Base-by-base conservation (phyloP, 2,888 invertebrate species). In the Latheticus oryzae region DNA sequence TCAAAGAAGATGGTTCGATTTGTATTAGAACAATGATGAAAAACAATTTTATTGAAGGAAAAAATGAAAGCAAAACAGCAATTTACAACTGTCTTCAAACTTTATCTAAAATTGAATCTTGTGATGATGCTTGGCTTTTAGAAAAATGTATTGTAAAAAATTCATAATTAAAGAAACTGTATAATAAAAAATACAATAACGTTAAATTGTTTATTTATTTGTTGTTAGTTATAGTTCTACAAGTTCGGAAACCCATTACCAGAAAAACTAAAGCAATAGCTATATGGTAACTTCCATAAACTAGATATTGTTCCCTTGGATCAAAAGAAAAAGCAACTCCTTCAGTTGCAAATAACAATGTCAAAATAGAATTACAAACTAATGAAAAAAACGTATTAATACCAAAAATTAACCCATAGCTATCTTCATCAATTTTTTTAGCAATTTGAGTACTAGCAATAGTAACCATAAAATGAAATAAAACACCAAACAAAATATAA, bases 401-500 rank as follows among this genome's bases (percentile, higher is more conserved):
- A 2, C 95, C 95, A 77, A 95, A 95, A 64, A 95, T 88, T 1
- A 95, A 81, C 0, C 92, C 95, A 75, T 91, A 94, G 76, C 91
- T 91, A 45, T 93, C 91, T 67, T 89, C 87, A 50, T 85, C 83
- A 55, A 95, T 82, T 60, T 87, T 82, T 59, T 88, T 85, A 0
- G 95, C 95, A 52, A 96, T 90, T 80, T 93, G 92, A 33, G 90
- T 87, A 76, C 93, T 95, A n/a, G 91, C 88, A 53, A 91, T 80
- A 0, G 92, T 91, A 57, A 91, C 88, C 56, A 87, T 85, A 66
- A 89, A 89, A 63, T 93, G 90, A 73, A 88, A 94, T 35, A 91
- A 81, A 23, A 87, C 84, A 12, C 90, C 87, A 78, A 89, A 88
- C 1, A 87, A 68, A 4, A 92, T 82, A 67, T 93, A 93, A 0